phyloP scores from a whole-genome alignment of 2,888 invertebrate genomes.

The Hofmannophila pseudospretella region DNA sequence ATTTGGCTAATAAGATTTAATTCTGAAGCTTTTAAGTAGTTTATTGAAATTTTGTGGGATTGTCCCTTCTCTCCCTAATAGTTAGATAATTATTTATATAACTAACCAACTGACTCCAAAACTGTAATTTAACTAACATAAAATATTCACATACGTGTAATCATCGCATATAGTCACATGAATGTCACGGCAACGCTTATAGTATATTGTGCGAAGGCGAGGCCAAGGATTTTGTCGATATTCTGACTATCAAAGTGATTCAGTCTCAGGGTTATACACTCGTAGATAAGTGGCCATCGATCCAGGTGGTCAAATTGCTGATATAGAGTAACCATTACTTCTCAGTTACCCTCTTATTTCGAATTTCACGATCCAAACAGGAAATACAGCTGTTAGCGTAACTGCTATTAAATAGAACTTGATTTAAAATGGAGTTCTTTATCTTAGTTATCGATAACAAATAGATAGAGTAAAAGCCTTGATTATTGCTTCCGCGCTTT shows the following conservation, averaged over 20 bases:
- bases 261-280: constrained; percentile 31
- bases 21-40: too few species aligned
- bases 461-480: not conserved
- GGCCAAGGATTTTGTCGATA: constrained; percentile 41
- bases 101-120: too few species aligned
- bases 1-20: too few species aligned
- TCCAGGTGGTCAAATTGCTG: constrained; percentile 25
- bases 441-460: not conserved
- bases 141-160: too few species aligned
- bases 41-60: too few species aligned
- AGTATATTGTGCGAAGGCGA: too few species aligned
- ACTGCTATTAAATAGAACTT: constrained; percentile 8
- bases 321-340: constrained; percentile 28
- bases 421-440: not conserved
- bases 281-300: constrained; percentile 13
- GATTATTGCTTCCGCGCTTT: not conserved
- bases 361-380: constrained; percentile 51
- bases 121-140: too few species aligned
- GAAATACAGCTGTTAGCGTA: constrained; percentile 24
- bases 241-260: constrained; percentile 35
- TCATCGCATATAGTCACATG: not conserved
- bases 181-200: too few species aligned
- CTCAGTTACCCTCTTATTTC: constrained; percentile 41
- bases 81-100: too few species aligned
- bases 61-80: too few species aligned